A percentile compares a stretch with the other conserved stretches of the same genome.
Evolutionary conservation across 2,888 invertebrate genomes (phyloP).

Genomic region (Willowsia nigromaculata): DNA sequence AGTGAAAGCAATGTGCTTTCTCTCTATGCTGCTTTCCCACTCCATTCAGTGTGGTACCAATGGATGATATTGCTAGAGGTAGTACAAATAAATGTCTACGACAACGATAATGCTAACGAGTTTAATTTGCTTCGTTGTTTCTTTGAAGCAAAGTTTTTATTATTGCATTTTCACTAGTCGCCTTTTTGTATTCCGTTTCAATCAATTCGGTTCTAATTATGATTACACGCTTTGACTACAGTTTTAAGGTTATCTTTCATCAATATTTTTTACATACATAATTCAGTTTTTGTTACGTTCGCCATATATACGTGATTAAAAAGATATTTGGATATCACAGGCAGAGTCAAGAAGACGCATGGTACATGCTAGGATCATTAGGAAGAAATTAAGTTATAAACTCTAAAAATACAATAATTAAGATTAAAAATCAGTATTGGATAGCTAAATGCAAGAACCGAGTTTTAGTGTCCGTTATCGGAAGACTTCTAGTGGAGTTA

Average conservation of each 20-base stretch:
- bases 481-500: neutral
- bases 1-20: constrained; percentile 28
- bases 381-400: constrained; percentile 10
- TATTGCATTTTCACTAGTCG: constrained; percentile 8
- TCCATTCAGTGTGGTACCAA: neutral
- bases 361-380: constrained; percentile 15
- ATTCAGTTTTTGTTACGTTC: neutral
- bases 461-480: neutral
- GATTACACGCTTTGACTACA: neutral
- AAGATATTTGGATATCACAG: constrained; percentile 69
- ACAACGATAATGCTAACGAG: neutral
- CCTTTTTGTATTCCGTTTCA: neutral
- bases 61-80: no score
- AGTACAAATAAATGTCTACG: no score
- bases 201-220: neutral
- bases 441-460: neutral
- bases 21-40: neutral
- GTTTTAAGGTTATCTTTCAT: constrained; percentile 10
- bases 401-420: neutral
- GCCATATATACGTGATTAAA: constrained; percentile 14
- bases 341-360: constrained; percentile 58
- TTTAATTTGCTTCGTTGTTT: neutral
- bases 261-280: constrained; percentile 10
- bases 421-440: neutral
- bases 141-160: constrained; percentile 1